These are phyloP conservation scores for Clarias gariepinus DNA, from an alignment of 2,113 vertebrate species.

Conservation along the genomic window DNA sequence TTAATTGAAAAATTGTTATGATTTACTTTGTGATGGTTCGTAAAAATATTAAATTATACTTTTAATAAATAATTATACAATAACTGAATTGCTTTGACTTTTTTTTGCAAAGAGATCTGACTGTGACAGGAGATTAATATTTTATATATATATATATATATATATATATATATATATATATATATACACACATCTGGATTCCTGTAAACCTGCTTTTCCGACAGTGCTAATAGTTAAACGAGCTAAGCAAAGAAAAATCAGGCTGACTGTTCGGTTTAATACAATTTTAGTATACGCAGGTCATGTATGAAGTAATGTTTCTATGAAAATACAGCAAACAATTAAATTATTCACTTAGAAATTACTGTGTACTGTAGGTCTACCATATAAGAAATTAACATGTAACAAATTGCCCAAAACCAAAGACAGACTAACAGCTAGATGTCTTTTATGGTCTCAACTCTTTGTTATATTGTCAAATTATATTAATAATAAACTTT, in stretches of 20 bases:
- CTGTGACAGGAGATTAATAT: background rate
- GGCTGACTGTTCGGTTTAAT: too few relatives aligned
- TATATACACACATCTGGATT: too few relatives aligned
- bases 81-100: background rate
- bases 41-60: background rate
- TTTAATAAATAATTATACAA: background rate
- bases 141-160: too few relatives aligned
- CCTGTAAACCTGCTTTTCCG: background rate
- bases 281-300: background rate
- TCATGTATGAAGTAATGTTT: background rate
- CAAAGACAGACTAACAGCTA: background rate
- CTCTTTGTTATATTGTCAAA: too few relatives aligned
- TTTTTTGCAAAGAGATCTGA: background rate
- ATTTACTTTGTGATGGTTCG: background rate
- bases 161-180: too few relatives aligned
- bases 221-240: background rate
- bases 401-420: background rate
- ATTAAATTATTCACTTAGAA: background rate
- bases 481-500: too few relatives aligned
- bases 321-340: background rate
- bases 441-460: too few relatives aligned
- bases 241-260: background rate
- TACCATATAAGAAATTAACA: background rate
- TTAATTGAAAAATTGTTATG: background rate
- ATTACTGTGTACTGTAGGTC: background rate